Conservation (phyloP, 1,140 invertebrate species). For the Augochlora pura region DNA sequence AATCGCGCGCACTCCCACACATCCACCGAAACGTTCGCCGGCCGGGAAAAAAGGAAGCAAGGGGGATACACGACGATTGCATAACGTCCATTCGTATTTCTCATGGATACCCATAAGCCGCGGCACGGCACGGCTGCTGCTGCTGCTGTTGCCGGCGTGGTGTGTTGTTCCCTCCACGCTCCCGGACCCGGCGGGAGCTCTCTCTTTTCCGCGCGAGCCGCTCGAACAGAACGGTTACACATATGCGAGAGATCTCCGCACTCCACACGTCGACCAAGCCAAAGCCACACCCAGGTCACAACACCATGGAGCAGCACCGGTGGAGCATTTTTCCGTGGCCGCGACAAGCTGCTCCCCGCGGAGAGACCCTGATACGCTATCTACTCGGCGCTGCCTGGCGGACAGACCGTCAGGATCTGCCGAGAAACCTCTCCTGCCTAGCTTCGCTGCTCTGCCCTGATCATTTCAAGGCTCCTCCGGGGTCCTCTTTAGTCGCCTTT, state of each 20-base stretch:
- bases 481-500: too few relatives aligned
- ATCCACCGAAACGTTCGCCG: neutral
- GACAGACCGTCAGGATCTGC: neutral
- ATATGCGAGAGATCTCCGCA: constrained; percentile 45
- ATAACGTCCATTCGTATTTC: constrained; percentile 44
- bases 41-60: constrained; percentile 42
- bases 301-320: constrained; percentile 16
- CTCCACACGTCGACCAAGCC: constrained; percentile 16
- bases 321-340: constrained; percentile 21
- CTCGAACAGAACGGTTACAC: constrained; percentile 40
- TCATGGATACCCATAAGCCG: constrained; percentile 41
- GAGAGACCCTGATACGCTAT: constrained; percentile 35
- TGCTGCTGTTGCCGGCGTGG: constrained; percentile 4
- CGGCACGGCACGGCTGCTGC: neutral
- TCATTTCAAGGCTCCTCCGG: too few relatives aligned
- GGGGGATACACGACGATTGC: constrained; percentile 28
- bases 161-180: constrained; percentile 36
- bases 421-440: neutral
- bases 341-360: neutral
- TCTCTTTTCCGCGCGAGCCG: constrained; percentile 7
- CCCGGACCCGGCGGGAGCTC: constrained; percentile 7
- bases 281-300: constrained; percentile 44
- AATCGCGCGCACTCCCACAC: constrained; percentile 1
- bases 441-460: neutral
- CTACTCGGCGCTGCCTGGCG: constrained; percentile 1